Conservation (phyloP, 1,140 invertebrate species). For the Rhyzopertha dominica region DNA sequence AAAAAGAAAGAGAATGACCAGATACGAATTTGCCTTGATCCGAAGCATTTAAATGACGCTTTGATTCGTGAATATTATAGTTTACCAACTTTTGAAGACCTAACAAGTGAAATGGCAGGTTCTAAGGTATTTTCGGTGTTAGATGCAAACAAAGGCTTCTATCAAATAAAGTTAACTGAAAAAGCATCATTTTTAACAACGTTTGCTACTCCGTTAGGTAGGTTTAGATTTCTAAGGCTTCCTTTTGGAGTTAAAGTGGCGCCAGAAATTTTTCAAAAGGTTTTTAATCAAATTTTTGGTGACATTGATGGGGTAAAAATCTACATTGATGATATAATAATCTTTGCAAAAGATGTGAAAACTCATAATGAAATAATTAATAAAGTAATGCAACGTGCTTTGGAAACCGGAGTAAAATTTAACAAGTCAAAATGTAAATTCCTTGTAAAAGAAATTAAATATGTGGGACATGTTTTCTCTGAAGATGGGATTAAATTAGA, state of each 20-base stretch:
- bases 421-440: constrained; percentile 34
- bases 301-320: constrained; percentile 16
- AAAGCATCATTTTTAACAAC: constrained; percentile 43
- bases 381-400: constrained; percentile 22
- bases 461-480: constrained; percentile 4
- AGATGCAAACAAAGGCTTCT: constrained; percentile 46
- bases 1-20: constrained; percentile 40
- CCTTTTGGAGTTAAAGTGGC: constrained; percentile 36
- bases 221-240: constrained; percentile 42
- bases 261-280: constrained; percentile 30
- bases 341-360: not conserved
- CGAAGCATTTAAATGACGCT: constrained; percentile 46
- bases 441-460: constrained; percentile 15
- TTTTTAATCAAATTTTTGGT: constrained; percentile 10
- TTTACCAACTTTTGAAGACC: constrained; percentile 44
- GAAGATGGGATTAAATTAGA: no score
- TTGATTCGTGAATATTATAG: constrained; percentile 44
- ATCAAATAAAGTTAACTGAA: constrained; percentile 44
- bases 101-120: constrained; percentile 35
- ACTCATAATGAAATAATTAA: constrained; percentile 4
- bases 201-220: constrained; percentile 48
- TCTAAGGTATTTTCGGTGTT: constrained; percentile 43
- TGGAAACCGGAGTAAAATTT: constrained; percentile 27
- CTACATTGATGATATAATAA: constrained; percentile 14
- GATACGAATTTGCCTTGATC: constrained; percentile 47